Evolutionary conservation across 1,140 invertebrate genomes (phyloP).

Genomic region (Zaprionus lachaisei): DNA sequence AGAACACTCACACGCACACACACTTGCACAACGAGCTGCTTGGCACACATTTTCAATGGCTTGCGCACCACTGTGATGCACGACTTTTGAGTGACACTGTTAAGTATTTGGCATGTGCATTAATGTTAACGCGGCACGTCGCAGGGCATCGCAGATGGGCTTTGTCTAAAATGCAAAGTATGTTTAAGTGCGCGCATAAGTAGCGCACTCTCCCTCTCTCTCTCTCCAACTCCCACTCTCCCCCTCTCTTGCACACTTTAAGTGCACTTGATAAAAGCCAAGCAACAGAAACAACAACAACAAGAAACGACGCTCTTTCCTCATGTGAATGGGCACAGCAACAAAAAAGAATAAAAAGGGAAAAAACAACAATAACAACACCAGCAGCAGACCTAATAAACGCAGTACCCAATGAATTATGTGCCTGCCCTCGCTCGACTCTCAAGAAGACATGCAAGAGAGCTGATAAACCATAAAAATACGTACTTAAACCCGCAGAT

Average conservation of each 20-base stretch:
- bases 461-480: constrained; percentile 53
- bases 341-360: constrained; percentile 22
- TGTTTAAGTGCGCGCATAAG: constrained; percentile 49
- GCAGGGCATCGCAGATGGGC: constrained; percentile 14
- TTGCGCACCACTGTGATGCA: constrained; percentile 31
- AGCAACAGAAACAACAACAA: constrained; percentile 26
- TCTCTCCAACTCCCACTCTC: not conserved
- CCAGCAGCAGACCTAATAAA: constrained; percentile 52
- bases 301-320: constrained; percentile 17
- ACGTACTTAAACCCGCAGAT: constrained; percentile 16
- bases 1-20: not conserved
- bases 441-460: constrained; percentile 39
- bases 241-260: constrained; percentile 22
- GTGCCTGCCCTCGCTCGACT: constrained; percentile 17
- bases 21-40: not conserved
- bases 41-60: constrained; percentile 8
- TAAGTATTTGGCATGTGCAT: constrained; percentile 37
- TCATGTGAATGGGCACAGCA: constrained; percentile 43
- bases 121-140: constrained; percentile 25
- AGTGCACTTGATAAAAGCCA: constrained; percentile 59
- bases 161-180: constrained; percentile 47
- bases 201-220: constrained; percentile 20
- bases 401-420: constrained; percentile 60
- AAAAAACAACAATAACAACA: constrained; percentile 32
- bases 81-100: constrained; percentile 49